Conservation (phyloP, 2,797 vertebrate species). For the Phoebastria nigripes region DNA sequence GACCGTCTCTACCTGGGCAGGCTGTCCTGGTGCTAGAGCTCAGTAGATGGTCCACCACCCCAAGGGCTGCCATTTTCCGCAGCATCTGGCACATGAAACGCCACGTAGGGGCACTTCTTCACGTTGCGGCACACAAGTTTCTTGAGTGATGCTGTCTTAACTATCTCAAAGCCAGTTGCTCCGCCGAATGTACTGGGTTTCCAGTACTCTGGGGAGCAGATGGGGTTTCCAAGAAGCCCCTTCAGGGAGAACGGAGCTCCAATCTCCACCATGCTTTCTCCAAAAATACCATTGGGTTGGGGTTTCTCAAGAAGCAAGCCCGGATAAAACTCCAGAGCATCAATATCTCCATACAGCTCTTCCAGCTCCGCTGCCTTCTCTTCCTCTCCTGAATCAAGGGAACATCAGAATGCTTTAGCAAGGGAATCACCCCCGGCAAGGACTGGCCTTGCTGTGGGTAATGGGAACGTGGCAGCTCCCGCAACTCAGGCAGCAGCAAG, state of each 20-base stretch:
- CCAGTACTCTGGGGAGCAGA: constrained; percentile 96
- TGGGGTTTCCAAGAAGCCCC: constrained; percentile 91
- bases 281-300: constrained; percentile 81
- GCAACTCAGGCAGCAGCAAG: fast-evolving
- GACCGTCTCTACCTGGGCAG: background rate
- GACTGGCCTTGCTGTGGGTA: background rate
- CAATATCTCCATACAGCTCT: constrained; percentile 88
- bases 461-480: fast-evolving
- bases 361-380: constrained; percentile 82
- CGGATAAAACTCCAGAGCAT: constrained; percentile 89
- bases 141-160: constrained; percentile 84
- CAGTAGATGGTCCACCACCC: constrained; percentile 36
- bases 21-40: constrained; percentile 70
- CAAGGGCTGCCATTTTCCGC: background rate
- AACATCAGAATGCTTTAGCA: background rate
- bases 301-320: constrained; percentile 88
- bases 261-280: constrained; percentile 95
- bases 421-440: background rate
- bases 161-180: constrained; percentile 82
- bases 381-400: constrained; percentile 77
- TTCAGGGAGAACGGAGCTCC: constrained; percentile 95
- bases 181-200: constrained; percentile 95
- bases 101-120: constrained; percentile 87
- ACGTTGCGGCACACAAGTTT: constrained; percentile 90
- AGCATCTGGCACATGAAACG: constrained; percentile 77